Evolutionary conservation across 2,113 vertebrate species (phyloP).

Genomic region (Mandrillus leucophaeus): DNA sequence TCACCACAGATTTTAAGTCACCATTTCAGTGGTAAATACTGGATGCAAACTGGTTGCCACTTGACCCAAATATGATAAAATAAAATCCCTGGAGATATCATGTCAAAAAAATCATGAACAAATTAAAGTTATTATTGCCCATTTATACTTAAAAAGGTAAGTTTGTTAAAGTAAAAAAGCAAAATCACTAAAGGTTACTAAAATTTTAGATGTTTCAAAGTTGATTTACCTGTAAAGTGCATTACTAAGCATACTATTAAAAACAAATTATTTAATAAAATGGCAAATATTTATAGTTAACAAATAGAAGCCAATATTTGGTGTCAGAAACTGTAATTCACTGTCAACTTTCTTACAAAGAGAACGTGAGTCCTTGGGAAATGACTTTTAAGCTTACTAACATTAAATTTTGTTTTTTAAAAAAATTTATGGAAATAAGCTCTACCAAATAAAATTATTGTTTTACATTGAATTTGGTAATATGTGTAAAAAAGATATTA

Average conservation of each 20-base stretch:
- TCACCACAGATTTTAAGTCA: background rate
- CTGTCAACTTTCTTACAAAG: background rate
- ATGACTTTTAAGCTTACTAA: background rate
- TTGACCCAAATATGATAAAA: background rate
- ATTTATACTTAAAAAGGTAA: background rate
- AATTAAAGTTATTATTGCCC: background rate
- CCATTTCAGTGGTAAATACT: background rate
- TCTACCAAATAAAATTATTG: background rate
- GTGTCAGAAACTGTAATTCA: background rate
- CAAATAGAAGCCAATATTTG: background rate
- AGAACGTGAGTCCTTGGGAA: background rate
- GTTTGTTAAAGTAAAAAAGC: background rate
- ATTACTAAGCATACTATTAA: background rate
- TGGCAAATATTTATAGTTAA: background rate
- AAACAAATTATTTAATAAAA: conserved; percentile 14
- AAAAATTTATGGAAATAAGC: background rate
- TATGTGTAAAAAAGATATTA: background rate
- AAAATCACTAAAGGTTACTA: background rate
- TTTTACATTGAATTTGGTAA: background rate
- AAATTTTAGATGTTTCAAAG: background rate
- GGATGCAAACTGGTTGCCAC: background rate
- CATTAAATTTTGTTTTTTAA: background rate
- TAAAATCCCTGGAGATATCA: background rate
- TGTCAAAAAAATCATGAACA: background rate
- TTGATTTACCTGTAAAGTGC: background rate